A percentile compares a stretch with the other conserved stretches of the same genome.
These are phyloP conservation scores for Leucophenga varia DNA, from an alignment of 1,140 invertebrate species.

Conservation along the genomic window DNA sequence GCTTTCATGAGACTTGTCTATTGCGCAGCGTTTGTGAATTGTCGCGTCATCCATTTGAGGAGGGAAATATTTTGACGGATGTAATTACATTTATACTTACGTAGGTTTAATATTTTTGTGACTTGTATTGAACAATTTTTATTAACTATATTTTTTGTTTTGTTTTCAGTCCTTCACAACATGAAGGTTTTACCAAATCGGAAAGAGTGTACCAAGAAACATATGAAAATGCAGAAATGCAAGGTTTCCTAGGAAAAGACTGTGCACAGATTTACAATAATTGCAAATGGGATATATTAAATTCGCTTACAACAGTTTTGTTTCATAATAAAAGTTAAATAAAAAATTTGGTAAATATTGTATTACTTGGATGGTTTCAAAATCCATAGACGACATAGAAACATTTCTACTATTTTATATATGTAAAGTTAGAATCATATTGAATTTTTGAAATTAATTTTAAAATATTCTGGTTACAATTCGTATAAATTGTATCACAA, in stretches of 20 bases:
- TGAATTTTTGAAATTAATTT: too few relatives aligned
- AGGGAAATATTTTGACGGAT: slow-evolving; percentile 34
- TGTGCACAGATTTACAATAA: slow-evolving; percentile 34
- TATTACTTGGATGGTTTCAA: too few relatives aligned
- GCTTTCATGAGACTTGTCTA: slow-evolving; percentile 44
- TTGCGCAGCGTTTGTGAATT: slow-evolving; percentile 44
- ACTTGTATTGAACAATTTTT: too few relatives aligned
- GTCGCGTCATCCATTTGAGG: slow-evolving; percentile 45
- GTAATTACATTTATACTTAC: slow-evolving; percentile 44
- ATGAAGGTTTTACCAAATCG: slow-evolving; percentile 33
- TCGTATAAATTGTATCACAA: too few relatives aligned
- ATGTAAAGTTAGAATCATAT: too few relatives aligned
- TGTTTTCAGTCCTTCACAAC: slow-evolving; percentile 37
- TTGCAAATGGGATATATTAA: slow-evolving; percentile 30
- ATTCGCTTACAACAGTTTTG: slow-evolving; percentile 27
- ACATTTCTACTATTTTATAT: too few relatives aligned
- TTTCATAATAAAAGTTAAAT: slow-evolving; percentile 15
- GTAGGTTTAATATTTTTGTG: slow-evolving; percentile 15
- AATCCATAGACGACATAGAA: too few relatives aligned
- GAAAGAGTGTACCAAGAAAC: slow-evolving; percentile 29
- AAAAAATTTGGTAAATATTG: slow-evolving; percentile 1
- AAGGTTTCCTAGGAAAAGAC: slow-evolving; percentile 33
- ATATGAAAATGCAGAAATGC: slow-evolving; percentile 42
- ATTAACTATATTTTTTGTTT: background rate
- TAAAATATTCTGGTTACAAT: too few relatives aligned